Evolutionary conservation across 2,797 vertebrate species (phyloP).

Genomic region (Toxotes lorentzi): DNA sequence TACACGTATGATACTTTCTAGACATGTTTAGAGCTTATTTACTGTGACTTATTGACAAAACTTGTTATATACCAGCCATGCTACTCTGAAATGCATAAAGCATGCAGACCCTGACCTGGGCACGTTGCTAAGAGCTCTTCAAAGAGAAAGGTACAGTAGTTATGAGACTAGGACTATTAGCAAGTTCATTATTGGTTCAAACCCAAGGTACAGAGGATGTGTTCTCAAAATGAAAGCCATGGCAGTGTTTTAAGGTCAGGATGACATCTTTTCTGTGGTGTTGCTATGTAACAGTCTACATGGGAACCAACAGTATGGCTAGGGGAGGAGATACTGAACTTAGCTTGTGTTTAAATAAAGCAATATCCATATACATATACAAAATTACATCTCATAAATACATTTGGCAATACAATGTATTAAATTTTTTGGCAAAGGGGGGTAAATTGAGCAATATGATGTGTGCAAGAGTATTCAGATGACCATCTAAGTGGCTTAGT

Average conservation of each 20-base stretch:
- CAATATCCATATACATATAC: slow-evolving; percentile 80
- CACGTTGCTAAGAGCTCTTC: slow-evolving; percentile 65
- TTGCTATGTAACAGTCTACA: slow-evolving; percentile 75
- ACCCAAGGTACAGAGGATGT: slow-evolving; percentile 54
- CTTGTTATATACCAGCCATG: slow-evolving; percentile 71
- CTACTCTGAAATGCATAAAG: slow-evolving; percentile 77
- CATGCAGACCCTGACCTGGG: slow-evolving; percentile 72
- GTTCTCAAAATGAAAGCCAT: slow-evolving; percentile 64
- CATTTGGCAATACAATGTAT: slow-evolving; percentile 84
- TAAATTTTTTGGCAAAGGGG: slow-evolving; percentile 77
- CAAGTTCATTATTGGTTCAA: slow-evolving; percentile 57
- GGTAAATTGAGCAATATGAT: slow-evolving; percentile 72
- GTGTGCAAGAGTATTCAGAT: slow-evolving; percentile 76
- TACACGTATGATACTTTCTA: slow-evolving; percentile 40
- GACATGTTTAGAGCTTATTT: slow-evolving; percentile 62
- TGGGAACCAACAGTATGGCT: slow-evolving; percentile 62
- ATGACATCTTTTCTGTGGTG: slow-evolving; percentile 60
- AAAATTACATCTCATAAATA: slow-evolving; percentile 85
- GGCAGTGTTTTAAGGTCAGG: slow-evolving; percentile 72
- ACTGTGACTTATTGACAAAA: slow-evolving; percentile 64
- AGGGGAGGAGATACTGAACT: slow-evolving; percentile 63
- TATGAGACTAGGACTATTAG: slow-evolving; percentile 55
- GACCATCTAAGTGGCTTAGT: slow-evolving; percentile 74
- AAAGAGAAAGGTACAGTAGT: slow-evolving; percentile 61
- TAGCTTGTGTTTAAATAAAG: slow-evolving; percentile 77